Base-by-base conservation (phyloP, 1,140 invertebrate species). In the Macrosteles quadrilineatus region DNA sequence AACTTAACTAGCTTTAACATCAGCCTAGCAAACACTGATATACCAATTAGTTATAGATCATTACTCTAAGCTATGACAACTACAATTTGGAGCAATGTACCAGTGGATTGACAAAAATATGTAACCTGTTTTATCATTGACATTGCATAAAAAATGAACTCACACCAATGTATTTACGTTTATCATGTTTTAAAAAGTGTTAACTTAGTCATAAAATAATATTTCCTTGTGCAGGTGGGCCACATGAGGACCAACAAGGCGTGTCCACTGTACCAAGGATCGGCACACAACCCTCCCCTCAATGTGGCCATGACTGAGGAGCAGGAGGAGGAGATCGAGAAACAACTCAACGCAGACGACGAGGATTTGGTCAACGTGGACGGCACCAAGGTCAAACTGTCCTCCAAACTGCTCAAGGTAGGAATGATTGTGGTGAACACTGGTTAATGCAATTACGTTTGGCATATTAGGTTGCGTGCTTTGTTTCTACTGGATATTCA, bases 181-280 rank as follows among this genome's bases (percentile, higher is more conserved):
- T 4, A 40, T 2, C n/a, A 1, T 21, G 21, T 30, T 72, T 19
- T 31, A 23, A 72, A 3, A 17, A 47, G 25, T 17, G 6, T 45
- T 4, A 9, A 50, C n/a, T 6, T 50, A 23, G 6, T 9, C 47
- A 9, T 4, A 11, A 19, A 9, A 9, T 50, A 4, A 9, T 9
- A 19, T 59, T 2, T 59, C 2, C n/a, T n/a, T n/a, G n/a, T n/a
- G n/a, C 74, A 77, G 77, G 84, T 87, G 50, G 90, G 90, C 47
- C 90, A 92, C 76, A 91, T 92, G 90, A 82, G 96, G 57, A 99
- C 97, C 0, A 99, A 99, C 80, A 97, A 97, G 79, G 93, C 96
- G 0, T 98, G 97, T 82, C 97, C 97, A 0, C 80, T 96, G 45
- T 98, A 98, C 79, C 89, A 88, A 72, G 81, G 80, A 29, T 83